Base-by-base conservation (phyloP, 1,140 invertebrate species). In the Galleria mellonella region DNA sequence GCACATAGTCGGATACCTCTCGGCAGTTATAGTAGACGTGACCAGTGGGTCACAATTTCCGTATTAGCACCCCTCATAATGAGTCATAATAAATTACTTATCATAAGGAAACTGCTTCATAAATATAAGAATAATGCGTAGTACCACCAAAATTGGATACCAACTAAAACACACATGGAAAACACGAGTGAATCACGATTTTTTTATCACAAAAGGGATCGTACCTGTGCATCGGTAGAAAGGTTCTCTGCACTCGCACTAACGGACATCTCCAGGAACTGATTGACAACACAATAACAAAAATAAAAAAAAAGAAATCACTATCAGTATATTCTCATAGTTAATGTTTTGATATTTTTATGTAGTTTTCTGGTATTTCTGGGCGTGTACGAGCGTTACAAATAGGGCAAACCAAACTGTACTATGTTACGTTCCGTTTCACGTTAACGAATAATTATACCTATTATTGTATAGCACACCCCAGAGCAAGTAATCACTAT, bases 161-260 rank as follows among this genome's bases (percentile, higher is more conserved):
- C 17, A 23, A 2, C n/a, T n/a, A n/a, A 23, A 3, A 6, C 17
- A 23, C 2, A 6, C 17, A 23, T 23, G 6, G 17, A 23, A 2
- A 10, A 23, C 14, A 55, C 23, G 14, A 43, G 33, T 33, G 11
- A 37, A 23, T 32, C 48, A 33, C 11, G 6, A 23, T 23, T 3
- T 23, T 23, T 23, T 23, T 23, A 23, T 23, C 2, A 23, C 17
- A 23, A 23, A 23, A 23, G 6, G 17, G 6, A 23, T 23, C 53
- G 55, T 56, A 90, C 89, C 84, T 90, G 89, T 52, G 86, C 83
- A 53, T 91, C 90, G 14, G 82, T 84, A 23, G 89, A 86, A 53
- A 91, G 76, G 76, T 91, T 91, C 65, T 91, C 90, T 9, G 89
- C 89, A 74, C 89, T 91, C 13, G 90, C 89, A 73, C 89, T 91